These are phyloP conservation scores for Rotaria macrura DNA, from an alignment of 2,888 invertebrate genomes.

Conservation along the genomic window DNA sequence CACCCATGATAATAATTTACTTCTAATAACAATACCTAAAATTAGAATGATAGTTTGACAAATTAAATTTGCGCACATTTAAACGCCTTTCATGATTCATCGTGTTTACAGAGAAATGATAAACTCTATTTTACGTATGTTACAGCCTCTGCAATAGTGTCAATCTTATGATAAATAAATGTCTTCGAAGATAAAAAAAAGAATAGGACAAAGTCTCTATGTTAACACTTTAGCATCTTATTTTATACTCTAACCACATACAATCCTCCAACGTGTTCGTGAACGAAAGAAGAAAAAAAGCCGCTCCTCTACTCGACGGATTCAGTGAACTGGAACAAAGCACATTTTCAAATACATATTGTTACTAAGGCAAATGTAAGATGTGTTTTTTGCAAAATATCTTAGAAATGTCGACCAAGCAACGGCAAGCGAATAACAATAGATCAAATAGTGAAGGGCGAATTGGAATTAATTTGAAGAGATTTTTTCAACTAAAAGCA, in stretches of 20 bases:
- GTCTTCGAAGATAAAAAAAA: neutral
- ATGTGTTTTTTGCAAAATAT: no score
- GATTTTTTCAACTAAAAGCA: neutral
- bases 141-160: neutral
- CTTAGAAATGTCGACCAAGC: no score
- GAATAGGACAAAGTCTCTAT: neutral
- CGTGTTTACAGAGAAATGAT: neutral
- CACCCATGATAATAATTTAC: constrained; percentile 6
- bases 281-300: no score
- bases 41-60: neutral
- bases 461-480: neutral
- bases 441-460: neutral
- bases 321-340: neutral
- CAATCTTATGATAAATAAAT: neutral
- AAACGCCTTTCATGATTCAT: neutral
- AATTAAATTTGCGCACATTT: neutral
- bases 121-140: neutral
- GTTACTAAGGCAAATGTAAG: no score
- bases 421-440: neutral
- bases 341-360: no score
- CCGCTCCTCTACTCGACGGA: no score
- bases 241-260: no score
- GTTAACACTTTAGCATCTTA: no score
- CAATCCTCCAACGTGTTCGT: no score
- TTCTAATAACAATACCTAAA: neutral